Conservation (phyloP, 2,888 invertebrate genomes). For the Catocala fraxini region DNA sequence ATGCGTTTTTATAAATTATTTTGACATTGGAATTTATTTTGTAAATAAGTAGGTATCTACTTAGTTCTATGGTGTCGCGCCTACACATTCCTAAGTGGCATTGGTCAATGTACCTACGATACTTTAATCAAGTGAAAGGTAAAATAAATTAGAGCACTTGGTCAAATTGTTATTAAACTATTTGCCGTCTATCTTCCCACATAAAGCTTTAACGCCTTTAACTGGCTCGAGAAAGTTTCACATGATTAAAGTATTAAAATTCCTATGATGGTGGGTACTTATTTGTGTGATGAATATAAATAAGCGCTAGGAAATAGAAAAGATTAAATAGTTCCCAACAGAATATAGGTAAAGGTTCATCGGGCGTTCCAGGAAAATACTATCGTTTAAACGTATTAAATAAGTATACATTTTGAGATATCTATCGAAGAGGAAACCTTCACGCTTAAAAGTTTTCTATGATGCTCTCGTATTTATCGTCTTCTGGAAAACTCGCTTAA, state of each 20-base stretch:
- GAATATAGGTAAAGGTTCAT: too few relatives aligned
- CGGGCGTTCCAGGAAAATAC: too few relatives aligned
- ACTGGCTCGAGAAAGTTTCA: not conserved
- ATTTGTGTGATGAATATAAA: too few relatives aligned
- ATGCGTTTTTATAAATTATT: not conserved
- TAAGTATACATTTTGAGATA: too few relatives aligned
- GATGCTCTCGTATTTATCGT: too few relatives aligned
- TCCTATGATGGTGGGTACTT: too few relatives aligned
- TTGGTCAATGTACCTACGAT: not conserved
- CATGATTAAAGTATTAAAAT: not conserved
- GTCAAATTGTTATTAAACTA: slow-evolving; percentile 2
- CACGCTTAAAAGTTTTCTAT: too few relatives aligned
- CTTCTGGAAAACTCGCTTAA: too few relatives aligned
- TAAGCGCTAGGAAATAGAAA: too few relatives aligned
- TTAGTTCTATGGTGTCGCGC: slow-evolving; percentile 3
- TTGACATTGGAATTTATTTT: not conserved
- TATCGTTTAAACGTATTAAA: too few relatives aligned
- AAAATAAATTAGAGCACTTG: slow-evolving; percentile 33
- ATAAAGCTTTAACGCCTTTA: not conserved
- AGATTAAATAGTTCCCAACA: too few relatives aligned
- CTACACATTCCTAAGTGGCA: slow-evolving; percentile 3
- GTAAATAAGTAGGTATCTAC: not conserved
- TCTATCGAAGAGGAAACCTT: too few relatives aligned
- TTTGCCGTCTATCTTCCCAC: not conserved
- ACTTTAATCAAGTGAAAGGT: slow-evolving; percentile 36